Base-by-base conservation (phyloP, 1,140 invertebrate genomes). In the Tetramorium simillimum region DNA sequence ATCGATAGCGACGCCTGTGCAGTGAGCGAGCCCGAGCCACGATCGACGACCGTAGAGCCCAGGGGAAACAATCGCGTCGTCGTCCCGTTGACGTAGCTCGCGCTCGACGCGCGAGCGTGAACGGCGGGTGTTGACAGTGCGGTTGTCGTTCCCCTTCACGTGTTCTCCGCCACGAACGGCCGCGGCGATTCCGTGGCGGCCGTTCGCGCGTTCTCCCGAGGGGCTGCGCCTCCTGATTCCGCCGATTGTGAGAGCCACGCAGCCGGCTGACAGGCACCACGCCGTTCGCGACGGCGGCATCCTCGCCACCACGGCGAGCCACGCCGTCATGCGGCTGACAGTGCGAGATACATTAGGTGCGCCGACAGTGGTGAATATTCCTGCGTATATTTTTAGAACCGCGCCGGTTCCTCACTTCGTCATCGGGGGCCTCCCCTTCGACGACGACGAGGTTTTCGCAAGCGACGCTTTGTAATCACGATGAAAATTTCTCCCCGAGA, bases 1-100 rank as follows among this genome's bases (percentile, higher is more conserved):
- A 93, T 93, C 91, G 92, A 93, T 92, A 93, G 92, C 91, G 92
- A 93, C 92, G 92, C 92, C 91, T 93, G 92, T 93, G 92, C 92
- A 93, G 91, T 92, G 77, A 82, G 80, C 88, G 80, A 88, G 85
- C 80, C 76, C 73, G 69, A 63, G 75, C 56, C 67, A 65, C 85
- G 80, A 88, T 78, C 90, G 60, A 73, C 89, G 80, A 90, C 82
- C 84, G 72, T 81, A 87, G 58, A 88, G 88, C 77, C 87, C 86
- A 89, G 86, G 86, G 88, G 78, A 90, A 91, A 88, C 70, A 91
- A 93, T 92, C 88, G 90, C 88, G 77, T 88, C 86, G 85, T 89
- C 88, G 85, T 89, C 88, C 77, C 60, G 33, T 86, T 24, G 33
- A 56, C 53, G 18, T 65, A 28, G 70, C 37, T 58, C 72, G n/a